A percentile compares a stretch with the other conserved stretches of the same genome.
Conservation (phyloP, 2,888 invertebrate species). For the Polydesmus complanatus region DNA sequence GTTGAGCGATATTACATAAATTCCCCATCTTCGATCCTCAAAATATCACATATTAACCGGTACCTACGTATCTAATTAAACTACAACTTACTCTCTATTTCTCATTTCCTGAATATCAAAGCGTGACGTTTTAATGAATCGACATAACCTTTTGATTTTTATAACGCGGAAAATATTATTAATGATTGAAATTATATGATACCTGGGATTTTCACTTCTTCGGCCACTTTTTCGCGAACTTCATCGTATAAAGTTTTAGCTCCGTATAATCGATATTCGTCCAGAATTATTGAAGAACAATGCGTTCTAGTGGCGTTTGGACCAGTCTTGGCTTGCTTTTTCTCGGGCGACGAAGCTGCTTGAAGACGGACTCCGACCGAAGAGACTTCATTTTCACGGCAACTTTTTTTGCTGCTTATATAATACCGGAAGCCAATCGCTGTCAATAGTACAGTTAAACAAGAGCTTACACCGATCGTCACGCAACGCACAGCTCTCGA, state of each 20-base stretch:
- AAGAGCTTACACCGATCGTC: constrained; percentile 3
- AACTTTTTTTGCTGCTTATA: not conserved
- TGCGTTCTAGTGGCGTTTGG: not conserved
- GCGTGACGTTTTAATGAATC: too few relatives aligned
- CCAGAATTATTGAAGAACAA: not conserved
- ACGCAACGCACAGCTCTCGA: not conserved
- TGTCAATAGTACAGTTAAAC: constrained; percentile 2
- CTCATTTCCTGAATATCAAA: too few relatives aligned
- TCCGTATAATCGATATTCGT: constrained; percentile 13
- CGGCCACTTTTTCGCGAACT: constrained; percentile 7
- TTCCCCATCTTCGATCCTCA: too few relatives aligned
- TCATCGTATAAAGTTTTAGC: constrained; percentile 14
- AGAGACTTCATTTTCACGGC: not conserved
- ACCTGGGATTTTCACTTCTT: constrained; percentile 12
- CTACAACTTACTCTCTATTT: too few relatives aligned
- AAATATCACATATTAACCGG: too few relatives aligned
- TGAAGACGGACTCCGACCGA: not conserved
- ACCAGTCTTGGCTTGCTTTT: not conserved
- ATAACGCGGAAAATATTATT: not conserved
- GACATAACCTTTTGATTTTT: not conserved
- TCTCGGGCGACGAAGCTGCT: not conserved
- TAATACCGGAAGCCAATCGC: constrained; percentile 8
- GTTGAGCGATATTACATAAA: too few relatives aligned
- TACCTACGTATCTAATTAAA: too few relatives aligned
- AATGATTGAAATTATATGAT: not conserved